phyloP scores from a whole-genome alignment of 2,888 invertebrate species.

The Drosophila dives region DNA sequence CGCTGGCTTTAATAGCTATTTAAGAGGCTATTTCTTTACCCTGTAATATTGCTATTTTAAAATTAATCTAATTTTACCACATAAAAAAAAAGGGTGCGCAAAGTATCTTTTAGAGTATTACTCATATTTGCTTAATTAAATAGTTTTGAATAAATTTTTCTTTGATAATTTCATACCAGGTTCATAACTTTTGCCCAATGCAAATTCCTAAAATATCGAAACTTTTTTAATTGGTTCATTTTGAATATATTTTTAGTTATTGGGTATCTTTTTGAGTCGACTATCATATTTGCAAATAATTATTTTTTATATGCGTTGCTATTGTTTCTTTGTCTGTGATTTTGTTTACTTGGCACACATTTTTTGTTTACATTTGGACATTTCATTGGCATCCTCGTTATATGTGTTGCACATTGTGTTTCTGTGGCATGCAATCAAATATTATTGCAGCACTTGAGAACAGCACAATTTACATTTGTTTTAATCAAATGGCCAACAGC shows the following conservation, averaged over 20 bases:
- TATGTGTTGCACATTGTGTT: conserved; percentile 21
- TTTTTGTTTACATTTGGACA: conserved; percentile 38
- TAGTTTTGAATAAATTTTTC: not conserved
- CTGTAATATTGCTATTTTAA: not conserved
- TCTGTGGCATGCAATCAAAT: conserved; percentile 45
- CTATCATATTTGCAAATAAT: not conserved
- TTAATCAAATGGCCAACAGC: conserved; percentile 35
- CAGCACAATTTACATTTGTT: conserved; percentile 55
- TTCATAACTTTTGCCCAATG: not conserved
- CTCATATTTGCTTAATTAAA: not conserved
- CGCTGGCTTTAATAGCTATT: not conserved
- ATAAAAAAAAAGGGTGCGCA: not conserved
- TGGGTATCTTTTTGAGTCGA: conserved; percentile 19
- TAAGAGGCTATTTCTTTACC: not conserved
- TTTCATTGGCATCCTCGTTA: conserved; percentile 61
- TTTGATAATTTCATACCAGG: not conserved
- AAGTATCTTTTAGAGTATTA: not conserved
- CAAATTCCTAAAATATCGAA: not conserved
- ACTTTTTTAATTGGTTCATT: not conserved
- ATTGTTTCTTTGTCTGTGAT: conserved; percentile 26
- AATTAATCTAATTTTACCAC: not conserved
- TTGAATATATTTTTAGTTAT: not conserved
- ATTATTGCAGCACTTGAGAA: conserved; percentile 26
- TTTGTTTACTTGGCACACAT: conserved; percentile 73
- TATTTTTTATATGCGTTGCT: not conserved